These are phyloP conservation scores for Lottia gigantea DNA, from an alignment of 2,888 invertebrate species.

Conservation along the genomic window DNA sequence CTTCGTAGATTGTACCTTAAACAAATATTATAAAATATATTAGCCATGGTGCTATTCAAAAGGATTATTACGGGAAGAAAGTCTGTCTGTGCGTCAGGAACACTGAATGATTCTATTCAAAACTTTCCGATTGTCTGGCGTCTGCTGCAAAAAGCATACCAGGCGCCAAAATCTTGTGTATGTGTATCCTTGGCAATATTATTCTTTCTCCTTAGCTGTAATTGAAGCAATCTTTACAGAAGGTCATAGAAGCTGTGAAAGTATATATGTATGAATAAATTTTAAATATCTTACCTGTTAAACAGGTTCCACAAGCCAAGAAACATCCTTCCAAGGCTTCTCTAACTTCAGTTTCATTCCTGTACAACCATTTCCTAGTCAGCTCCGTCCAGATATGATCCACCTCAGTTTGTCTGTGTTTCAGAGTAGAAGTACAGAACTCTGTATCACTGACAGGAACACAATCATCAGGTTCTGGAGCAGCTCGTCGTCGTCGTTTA, in stretches of 20 bases:
- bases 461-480: slow-evolving; percentile 30
- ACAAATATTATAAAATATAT: neutral
- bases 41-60: neutral
- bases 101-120: no score
- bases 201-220: no score
- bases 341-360: slow-evolving; percentile 30
- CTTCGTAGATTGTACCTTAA: slow-evolving; percentile 42
- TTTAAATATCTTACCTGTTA: slow-evolving; percentile 35
- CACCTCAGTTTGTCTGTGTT: slow-evolving; percentile 29
- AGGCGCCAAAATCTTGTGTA: no score
- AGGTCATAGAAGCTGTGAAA: no score
- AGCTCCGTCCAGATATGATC: slow-evolving; percentile 35
- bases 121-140: no score
- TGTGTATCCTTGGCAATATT: no score
- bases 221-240: no score
- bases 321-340: slow-evolving; percentile 44
- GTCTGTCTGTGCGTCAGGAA: no score
- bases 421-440: slow-evolving; percentile 36
- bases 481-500: slow-evolving; percentile 24
- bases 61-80: no score
- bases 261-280: neutral
- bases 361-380: slow-evolving; percentile 35
- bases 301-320: slow-evolving; percentile 46
- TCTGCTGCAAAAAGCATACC: no score
- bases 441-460: slow-evolving; percentile 35